Conservation (phyloP, 2,113 vertebrate genomes). For the Pachyramphus minor region DNA sequence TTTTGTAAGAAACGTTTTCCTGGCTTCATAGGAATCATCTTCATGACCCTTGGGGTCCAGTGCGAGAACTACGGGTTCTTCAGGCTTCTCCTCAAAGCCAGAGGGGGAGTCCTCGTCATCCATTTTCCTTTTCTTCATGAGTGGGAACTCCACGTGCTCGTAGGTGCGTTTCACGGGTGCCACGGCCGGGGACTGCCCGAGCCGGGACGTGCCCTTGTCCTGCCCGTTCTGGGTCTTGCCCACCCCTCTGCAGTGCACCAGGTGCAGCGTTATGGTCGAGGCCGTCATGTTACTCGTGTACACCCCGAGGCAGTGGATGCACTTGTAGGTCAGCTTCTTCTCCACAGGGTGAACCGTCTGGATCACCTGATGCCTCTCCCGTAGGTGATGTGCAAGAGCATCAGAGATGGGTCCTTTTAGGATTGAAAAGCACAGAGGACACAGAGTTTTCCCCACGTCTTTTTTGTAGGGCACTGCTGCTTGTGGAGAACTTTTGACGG, state of each 20-base stretch:
- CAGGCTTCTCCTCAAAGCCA: slow-evolving; percentile 83
- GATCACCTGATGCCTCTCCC: slow-evolving; percentile 95
- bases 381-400: slow-evolving; percentile 91
- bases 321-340: slow-evolving; percentile 98
- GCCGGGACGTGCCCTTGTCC: slow-evolving; percentile 81
- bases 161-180: slow-evolving; percentile 83
- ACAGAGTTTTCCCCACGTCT: slow-evolving; percentile 95
- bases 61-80: slow-evolving; percentile 88
- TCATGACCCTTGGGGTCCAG: slow-evolving; percentile 94
- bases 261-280: slow-evolving; percentile 94
- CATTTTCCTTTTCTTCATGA: slow-evolving; percentile 84
- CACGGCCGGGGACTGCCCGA: slow-evolving; percentile 76
- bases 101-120: slow-evolving; percentile 77
- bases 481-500: slow-evolving; percentile 83
- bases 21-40: slow-evolving; percentile 90
- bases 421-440: slow-evolving; percentile 96
- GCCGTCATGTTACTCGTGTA: slow-evolving; percentile 99
- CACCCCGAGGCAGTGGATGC: slow-evolving; percentile 96
- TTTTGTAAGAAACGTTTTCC: slow-evolving; percentile 91
- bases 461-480: slow-evolving; percentile 95
- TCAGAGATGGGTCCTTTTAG: slow-evolving; percentile 97
- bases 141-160: slow-evolving; percentile 78
- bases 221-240: slow-evolving; percentile 95
- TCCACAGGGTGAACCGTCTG: slow-evolving; percentile 98
- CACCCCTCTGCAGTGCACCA: slow-evolving; percentile 95